Percentiles rank a stretch among this genome's conserved stretches.
Conservation (phyloP, 2,888 invertebrate genomes). For the Meteorus colon region DNA sequence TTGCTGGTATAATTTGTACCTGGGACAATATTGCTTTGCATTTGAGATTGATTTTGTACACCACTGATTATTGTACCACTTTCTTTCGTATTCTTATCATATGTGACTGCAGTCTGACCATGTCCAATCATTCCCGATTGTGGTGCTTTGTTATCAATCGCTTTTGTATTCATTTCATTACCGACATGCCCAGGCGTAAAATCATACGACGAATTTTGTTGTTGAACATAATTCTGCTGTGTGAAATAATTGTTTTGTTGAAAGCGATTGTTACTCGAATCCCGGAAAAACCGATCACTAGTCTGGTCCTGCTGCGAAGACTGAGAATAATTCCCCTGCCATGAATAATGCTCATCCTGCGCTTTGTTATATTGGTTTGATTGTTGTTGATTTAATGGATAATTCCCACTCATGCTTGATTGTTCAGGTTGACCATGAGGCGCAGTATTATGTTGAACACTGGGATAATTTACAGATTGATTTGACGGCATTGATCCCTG, state of each 20-base stretch:
- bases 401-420: constrained; percentile 55
- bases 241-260: constrained; percentile 70
- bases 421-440: constrained; percentile 57
- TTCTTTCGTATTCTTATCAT: constrained; percentile 60
- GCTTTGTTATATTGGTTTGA: constrained; percentile 57
- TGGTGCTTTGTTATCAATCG: constrained; percentile 44
- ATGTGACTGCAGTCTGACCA: constrained; percentile 38
- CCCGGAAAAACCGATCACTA: constrained; percentile 64
- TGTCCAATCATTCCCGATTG: constrained; percentile 41
- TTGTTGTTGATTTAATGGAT: constrained; percentile 52
- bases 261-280: constrained; percentile 72
- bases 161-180: constrained; percentile 42
- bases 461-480: constrained; percentile 46
- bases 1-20: constrained; percentile 52
- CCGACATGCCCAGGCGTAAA: constrained; percentile 37
- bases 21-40: constrained; percentile 54
- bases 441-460: constrained; percentile 58
- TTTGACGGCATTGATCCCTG: constrained; percentile 29
- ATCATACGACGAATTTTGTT: constrained; percentile 44
- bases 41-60: constrained; percentile 59
- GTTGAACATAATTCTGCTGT: constrained; percentile 51
- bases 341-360: constrained; percentile 62
- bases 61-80: constrained; percentile 52
- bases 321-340: constrained; percentile 73
- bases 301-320: constrained; percentile 63